Evolutionary conservation across 2,888 invertebrate genomes (phyloP).

Genomic region (Allacma fusca): DNA sequence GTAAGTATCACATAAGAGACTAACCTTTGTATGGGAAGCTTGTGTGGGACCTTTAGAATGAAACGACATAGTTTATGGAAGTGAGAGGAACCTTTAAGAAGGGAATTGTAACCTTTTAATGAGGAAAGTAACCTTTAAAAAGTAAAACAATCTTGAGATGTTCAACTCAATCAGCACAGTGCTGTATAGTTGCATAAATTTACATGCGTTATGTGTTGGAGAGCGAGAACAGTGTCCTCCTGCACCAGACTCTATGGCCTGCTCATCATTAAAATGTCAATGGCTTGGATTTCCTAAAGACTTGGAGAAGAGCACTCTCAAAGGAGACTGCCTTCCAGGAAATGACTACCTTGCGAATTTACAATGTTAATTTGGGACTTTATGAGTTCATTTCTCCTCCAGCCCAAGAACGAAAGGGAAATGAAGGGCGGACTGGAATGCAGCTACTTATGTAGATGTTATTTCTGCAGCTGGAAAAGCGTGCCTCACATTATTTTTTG

Average conservation of each 20-base stretch:
- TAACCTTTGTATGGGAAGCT: not conserved
- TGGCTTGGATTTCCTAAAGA: not conserved
- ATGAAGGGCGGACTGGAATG: no score
- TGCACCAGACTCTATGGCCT: not conserved
- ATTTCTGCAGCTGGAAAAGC: no score
- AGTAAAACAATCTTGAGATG: not conserved
- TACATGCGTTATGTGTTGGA: not conserved
- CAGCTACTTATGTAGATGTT: no score
- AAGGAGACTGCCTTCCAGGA: not conserved
- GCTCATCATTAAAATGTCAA: not conserved
- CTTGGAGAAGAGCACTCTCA: no score
- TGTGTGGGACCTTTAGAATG: not conserved
- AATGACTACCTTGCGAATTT: not conserved
- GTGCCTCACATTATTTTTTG: no score
- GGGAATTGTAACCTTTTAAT: not conserved
- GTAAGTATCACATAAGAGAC: no score
- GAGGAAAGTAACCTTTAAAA: constrained; percentile 14
- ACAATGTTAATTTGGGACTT: not conserved
- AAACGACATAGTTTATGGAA: not conserved
- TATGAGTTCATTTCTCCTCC: not conserved
- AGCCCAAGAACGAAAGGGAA: not conserved
- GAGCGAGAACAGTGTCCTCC: no score
- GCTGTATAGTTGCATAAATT: not conserved
- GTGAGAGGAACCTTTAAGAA: not conserved
- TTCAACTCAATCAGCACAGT: not conserved